phyloP scores from a whole-genome alignment of 2,888 invertebrate species.

The Agrochola litura region DNA sequence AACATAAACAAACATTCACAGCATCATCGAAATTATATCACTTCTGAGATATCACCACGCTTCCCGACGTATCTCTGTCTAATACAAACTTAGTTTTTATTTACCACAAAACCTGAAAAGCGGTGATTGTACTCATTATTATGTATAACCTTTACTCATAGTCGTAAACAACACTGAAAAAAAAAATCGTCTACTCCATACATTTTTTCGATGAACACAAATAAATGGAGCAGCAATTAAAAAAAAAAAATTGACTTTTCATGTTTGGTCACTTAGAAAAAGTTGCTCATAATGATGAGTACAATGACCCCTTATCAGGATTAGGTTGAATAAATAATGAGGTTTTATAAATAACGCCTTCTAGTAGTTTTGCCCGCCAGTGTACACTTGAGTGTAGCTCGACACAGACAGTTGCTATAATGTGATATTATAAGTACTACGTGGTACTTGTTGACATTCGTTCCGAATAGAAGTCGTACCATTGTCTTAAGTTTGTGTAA shows the following conservation, averaged over 20 bases:
- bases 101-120: background rate
- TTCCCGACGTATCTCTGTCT: background rate
- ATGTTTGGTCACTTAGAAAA: background rate
- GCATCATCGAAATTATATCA: background rate
- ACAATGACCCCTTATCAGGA: background rate
- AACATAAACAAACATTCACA: background rate
- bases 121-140: background rate
- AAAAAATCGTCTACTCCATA: background rate
- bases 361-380: background rate
- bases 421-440: slow-evolving; percentile 57
- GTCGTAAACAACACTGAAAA: background rate
- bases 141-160: background rate
- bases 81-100: background rate
- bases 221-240: too few species aligned
- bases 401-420: slow-evolving; percentile 27
- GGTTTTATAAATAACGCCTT: background rate
- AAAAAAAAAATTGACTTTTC: too few species aligned
- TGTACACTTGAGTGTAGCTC: slow-evolving; percentile 1
- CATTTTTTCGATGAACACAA: background rate
- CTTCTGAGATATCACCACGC: background rate
- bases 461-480: slow-evolving; percentile 26
- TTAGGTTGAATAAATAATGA: background rate
- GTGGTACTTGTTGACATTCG: slow-evolving; percentile 33
- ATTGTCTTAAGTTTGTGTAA: slow-evolving; percentile 51
- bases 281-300: background rate